Evolutionary conservation across 2,113 vertebrate species (phyloP).

Genomic region (Progne subis): DNA sequence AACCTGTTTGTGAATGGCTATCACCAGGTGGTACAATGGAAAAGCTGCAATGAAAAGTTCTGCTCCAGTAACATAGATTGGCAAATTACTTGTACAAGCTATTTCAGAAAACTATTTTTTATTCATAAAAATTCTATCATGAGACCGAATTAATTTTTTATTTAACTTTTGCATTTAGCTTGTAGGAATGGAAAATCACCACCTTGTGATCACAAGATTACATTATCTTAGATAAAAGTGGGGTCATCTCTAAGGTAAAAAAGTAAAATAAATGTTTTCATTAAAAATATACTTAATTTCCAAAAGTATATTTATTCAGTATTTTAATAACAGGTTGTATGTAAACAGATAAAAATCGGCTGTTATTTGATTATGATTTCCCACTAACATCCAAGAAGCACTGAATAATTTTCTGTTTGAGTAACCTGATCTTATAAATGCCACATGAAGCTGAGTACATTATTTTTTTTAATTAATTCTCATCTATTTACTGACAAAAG

Average conservation of each 20-base stretch:
- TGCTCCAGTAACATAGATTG: not conserved
- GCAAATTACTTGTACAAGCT: not conserved
- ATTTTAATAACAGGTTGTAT: not conserved
- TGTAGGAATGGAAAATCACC: not conserved
- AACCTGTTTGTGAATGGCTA: not conserved
- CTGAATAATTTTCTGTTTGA: not conserved
- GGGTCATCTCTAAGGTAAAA: not conserved
- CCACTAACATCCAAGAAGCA: not conserved
- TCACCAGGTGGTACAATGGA: not conserved
- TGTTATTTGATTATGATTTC: not conserved
- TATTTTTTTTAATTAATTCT: not conserved
- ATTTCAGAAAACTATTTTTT: not conserved
- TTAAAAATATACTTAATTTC: not conserved
- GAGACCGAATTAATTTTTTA: not conserved
- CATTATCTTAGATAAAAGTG: not conserved
- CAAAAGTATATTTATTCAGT: not conserved
- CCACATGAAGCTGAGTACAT: not conserved
- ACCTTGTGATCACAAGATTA: not conserved
- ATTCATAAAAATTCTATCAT: not conserved
- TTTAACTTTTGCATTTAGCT: not conserved
- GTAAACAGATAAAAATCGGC: not conserved
- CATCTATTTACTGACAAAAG: not conserved
- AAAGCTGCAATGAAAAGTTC: not conserved
- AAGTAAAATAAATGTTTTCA: not conserved
- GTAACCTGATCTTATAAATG: not conserved